Base-by-base conservation (phyloP, 2,113 vertebrate species). In the Butastur rufipennis region DNA sequence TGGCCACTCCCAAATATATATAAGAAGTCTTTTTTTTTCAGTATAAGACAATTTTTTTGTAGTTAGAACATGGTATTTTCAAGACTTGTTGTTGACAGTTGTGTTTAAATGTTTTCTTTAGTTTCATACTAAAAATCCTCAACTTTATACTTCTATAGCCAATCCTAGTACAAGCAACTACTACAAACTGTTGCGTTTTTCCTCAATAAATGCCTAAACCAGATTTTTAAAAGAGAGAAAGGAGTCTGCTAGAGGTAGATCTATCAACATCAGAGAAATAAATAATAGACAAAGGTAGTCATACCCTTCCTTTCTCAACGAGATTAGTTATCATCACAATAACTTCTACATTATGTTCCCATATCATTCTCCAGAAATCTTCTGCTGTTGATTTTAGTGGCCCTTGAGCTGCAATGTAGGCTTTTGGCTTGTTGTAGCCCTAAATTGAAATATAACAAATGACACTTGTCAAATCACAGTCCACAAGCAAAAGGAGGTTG, bases 331-430 rank as follows among this genome's bases (percentile, higher is more conserved):
- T 99, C 99, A 99, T 99, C 86, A 99, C 98, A 50, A 99, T 99
- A 77, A 99, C 98, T 96, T 99, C 98, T 62, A 99, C 98, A 1
- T 99, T 99, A 90, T 99, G 99, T 94, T 99, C 99, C 99, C 99
- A 99, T 86, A 99, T 98, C 99, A 99, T 99, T 96, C 99, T 99
- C 99, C 99, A 99, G 98, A 99, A 99, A 95, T 99, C 99, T 97
- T 98, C 99, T 1, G 98, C 99, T 97, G 99, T 99, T 11, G 99
- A 99, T 95, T 98, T 99, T 93, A 99, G 98, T 22, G 99, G 99
- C 15, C 99, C 99, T 97, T 99, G 99, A 96, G 99, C 99, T n/a
- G 99, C 99, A 88, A 99, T 99, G 96, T 99, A 99, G 61, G 98
- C 98, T 97, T 98, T 98, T n/a, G 98, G 98, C 96, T 98, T 99